These are phyloP conservation scores for Campopleginae sp. DNA, from an alignment of 2,888 invertebrate species.

Conservation along the genomic window DNA sequence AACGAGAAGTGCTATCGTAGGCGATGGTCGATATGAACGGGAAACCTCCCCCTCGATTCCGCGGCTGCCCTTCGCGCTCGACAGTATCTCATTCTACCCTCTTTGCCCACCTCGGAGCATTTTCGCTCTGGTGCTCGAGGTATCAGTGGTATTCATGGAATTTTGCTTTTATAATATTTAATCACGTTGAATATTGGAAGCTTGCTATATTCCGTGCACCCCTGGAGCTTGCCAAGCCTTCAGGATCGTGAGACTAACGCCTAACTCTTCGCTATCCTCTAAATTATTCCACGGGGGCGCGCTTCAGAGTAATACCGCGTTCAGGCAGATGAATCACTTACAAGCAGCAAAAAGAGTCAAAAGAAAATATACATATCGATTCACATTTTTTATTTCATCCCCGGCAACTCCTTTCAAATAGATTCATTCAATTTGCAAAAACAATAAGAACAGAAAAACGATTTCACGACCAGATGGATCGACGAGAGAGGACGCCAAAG, in stretches of 20 bases:
- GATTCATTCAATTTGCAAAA: constrained; percentile 16
- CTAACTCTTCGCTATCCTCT: constrained; percentile 41
- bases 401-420: background rate
- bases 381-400: constrained; percentile 22
- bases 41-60: constrained; percentile 50
- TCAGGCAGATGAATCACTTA: constrained; percentile 19
- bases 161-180: constrained; percentile 80
- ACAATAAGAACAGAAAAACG: background rate
- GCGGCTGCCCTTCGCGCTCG: constrained; percentile 15
- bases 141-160: constrained; percentile 75
- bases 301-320: constrained; percentile 40
- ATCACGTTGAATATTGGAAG: constrained; percentile 77
- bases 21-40: constrained; percentile 80
- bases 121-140: constrained; percentile 61
- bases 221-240: background rate
- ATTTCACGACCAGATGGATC: constrained; percentile 5
- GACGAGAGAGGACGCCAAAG: background rate
- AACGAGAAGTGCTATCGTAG: constrained; percentile 74
- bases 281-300: constrained; percentile 64
- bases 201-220: constrained; percentile 8
- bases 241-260: constrained; percentile 3
- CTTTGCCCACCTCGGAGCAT: constrained; percentile 42
- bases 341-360: constrained; percentile 4
- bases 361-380: constrained; percentile 13
- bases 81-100: constrained; percentile 43